These are phyloP conservation scores for Nasua narica DNA, from an alignment of 2,797 vertebrate genomes.

Conservation along the genomic window DNA sequence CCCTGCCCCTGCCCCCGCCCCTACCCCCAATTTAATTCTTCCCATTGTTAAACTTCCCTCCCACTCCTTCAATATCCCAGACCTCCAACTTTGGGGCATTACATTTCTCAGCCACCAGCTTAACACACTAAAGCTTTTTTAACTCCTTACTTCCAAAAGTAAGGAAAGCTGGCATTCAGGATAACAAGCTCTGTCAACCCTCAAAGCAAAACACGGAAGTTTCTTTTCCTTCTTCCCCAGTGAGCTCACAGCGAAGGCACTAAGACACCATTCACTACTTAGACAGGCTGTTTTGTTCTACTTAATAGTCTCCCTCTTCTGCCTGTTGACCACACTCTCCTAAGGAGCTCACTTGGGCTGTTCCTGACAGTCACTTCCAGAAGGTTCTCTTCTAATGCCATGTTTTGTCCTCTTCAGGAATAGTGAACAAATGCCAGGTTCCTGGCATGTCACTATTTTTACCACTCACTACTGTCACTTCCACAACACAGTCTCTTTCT, in stretches of 20 bases:
- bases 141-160: neutral
- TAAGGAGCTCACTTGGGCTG: accelerated
- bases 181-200: neutral
- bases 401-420: neutral
- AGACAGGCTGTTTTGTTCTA: neutral
- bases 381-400: neutral
- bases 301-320: no score
- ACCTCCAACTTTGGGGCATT: neutral
- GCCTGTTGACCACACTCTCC: neutral
- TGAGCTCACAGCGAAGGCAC: neutral
- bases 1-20: accelerated
- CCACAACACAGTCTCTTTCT: neutral
- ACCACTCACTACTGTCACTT: neutral
- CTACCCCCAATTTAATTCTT: neutral
- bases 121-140: neutral
- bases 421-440: accelerated
- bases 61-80: neutral
- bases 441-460: neutral
- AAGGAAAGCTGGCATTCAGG: neutral
- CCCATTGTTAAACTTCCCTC: neutral
- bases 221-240: neutral
- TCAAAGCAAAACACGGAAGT: neutral
- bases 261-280: neutral
- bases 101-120: neutral
- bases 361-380: neutral